phyloP scores from a whole-genome alignment of 2,888 invertebrate species.

The Lithodes maja region DNA sequence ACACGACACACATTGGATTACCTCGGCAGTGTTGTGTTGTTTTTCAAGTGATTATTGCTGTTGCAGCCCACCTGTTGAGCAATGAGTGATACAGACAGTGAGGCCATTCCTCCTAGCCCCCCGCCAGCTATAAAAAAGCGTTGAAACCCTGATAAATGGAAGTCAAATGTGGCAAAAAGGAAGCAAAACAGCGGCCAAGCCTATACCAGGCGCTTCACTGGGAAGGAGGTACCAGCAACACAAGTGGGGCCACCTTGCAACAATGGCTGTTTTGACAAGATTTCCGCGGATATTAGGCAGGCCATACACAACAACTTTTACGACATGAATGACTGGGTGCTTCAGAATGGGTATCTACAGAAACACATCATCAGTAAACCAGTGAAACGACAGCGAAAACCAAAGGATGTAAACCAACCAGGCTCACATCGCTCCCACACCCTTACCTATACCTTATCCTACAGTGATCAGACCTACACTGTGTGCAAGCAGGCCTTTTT shows the following conservation, averaged over 20 bases:
- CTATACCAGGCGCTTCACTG: neutral
- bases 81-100: neutral
- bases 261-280: neutral
- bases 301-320: conserved; percentile 3
- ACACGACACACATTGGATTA: too few species aligned
- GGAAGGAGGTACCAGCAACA: neutral
- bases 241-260: neutral
- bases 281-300: neutral
- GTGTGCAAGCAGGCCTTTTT: conserved; percentile 2
- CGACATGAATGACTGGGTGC: neutral
- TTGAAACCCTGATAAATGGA: neutral
- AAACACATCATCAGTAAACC: neutral
- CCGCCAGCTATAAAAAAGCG: neutral
- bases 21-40: too few species aligned
- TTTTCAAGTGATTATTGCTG: too few species aligned
- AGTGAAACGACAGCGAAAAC: neutral
- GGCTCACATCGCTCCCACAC: neutral
- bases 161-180: neutral
- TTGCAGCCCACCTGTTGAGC: too few species aligned
- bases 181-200: neutral
- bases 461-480: neutral
- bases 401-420: neutral
- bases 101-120: neutral
- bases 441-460: neutral
- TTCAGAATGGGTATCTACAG: neutral